Evolutionary conservation across 2,888 invertebrate species (phyloP), one percentile per base, ranked within the genome.

Genomic region (Noctua fimbriata): DNA sequence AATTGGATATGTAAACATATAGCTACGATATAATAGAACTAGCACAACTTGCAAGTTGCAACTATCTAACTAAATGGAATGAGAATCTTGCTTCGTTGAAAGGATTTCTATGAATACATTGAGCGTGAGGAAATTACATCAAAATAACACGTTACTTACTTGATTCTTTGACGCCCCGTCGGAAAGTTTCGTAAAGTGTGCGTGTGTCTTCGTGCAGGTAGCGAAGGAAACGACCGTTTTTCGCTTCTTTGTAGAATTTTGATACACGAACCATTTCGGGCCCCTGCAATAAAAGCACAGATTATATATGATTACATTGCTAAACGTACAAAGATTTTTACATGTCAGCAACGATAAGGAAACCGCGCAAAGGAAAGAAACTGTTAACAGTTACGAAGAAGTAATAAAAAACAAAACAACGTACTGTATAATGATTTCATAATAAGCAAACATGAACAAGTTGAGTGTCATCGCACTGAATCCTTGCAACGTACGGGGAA

Each of bases 161-260:
- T 92, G 99, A 99, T 94, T 98, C 98, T 96, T 98, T 98, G 90
- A 99, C 98, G 86, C 99, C 99, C 94, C 98, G 98, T 89, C 99
- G 98, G 96, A 99, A 99, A 87, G 98, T 98, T 91, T 99, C 99
- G 94, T 98, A 99, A 63, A 99, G 97, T 74, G 99, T 99, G 92
- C 98, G 98, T 78, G 98, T 98, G 94, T 99, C 99, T 91, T 99
- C 98, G 94, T 98, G 98, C 86, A 99, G 97, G 94, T 98, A 99
- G 92, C 98, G 98, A 87, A 99, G 97, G 95, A 98, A 99, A 94
- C 98, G 98, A 78, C 99, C 99, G 91, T 98, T 98, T 96, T 98
- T 98, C 85, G 98, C 98, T 92, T 99, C 98, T 96, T 98, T 98
- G 97, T 98, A 98, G 96, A 99, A 98, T 94, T 98, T 98, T 74